These are phyloP conservation scores for Sparidentex hasta DNA, from an alignment of 2,797 vertebrate genomes.

Conservation along the genomic window DNA sequence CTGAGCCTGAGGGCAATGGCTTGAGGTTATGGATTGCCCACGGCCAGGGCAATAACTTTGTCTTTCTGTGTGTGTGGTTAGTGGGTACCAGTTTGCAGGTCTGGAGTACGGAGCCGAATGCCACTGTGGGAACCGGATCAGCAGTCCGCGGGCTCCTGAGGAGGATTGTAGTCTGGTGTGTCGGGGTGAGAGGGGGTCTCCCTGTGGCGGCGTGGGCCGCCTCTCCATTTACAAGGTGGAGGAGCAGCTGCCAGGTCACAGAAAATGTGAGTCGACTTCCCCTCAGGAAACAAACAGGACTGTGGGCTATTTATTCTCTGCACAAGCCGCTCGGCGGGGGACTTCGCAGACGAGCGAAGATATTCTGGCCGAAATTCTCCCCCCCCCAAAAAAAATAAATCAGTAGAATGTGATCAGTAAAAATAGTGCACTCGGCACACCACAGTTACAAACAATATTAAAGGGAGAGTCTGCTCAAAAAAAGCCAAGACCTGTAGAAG, in stretches of 20 bases:
- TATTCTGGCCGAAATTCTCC: not conserved
- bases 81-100: slow-evolving; percentile 93
- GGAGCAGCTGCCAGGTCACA: slow-evolving; percentile 83
- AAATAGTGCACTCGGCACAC: not conserved
- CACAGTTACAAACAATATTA: too few relatives aligned
- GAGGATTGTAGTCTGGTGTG: slow-evolving; percentile 94
- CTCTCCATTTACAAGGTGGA: slow-evolving; percentile 94
- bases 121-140: slow-evolving; percentile 94
- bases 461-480: not conserved
- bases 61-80: slow-evolving; percentile 63
- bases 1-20: slow-evolving; percentile 48
- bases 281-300: slow-evolving; percentile 1
- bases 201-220: slow-evolving; percentile 91
- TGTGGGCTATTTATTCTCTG: slow-evolving; percentile 26
- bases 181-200: slow-evolving; percentile 89
- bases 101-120: slow-evolving; percentile 95
- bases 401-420: not conserved
- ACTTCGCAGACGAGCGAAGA: not conserved
- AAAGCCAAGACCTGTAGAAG: not conserved
- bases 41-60: slow-evolving; percentile 31
- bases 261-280: slow-evolving; percentile 88
- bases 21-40: slow-evolving; percentile 53
- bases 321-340: not conserved
- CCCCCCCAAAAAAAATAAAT: not conserved
- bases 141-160: slow-evolving; percentile 74